Percentiles rank a stretch among this genome's conserved stretches.
These are phyloP conservation scores for Thripadectes ignobilis DNA, from an alignment of 2,797 vertebrate species.

Conservation along the genomic window DNA sequence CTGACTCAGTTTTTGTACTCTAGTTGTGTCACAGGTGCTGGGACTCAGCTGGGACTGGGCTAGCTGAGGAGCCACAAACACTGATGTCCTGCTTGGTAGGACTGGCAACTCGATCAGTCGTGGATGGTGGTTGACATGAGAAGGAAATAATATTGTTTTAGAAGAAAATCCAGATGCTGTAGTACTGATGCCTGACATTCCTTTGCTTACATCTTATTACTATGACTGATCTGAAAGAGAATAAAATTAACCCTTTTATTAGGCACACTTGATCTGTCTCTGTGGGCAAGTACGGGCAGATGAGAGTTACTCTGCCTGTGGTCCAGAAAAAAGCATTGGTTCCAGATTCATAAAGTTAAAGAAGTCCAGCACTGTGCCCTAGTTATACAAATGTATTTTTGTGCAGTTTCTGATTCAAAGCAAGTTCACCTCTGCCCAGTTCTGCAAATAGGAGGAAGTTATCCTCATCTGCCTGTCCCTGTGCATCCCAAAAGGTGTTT, in stretches of 20 bases:
- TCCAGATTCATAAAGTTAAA: not conserved
- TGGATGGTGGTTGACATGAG: not conserved
- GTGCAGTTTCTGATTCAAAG: not conserved
- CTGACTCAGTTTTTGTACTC: rapidly evolving
- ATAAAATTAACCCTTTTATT: not conserved
- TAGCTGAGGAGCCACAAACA: not conserved
- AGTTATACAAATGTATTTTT: not conserved
- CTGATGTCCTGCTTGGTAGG: not conserved
- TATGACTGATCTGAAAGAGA: not conserved
- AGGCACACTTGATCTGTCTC: not conserved
- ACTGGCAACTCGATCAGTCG: not conserved
- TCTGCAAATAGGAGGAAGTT: not conserved
- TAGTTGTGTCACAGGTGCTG: not conserved
- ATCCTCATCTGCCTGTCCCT: not conserved
- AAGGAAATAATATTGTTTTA: not conserved
- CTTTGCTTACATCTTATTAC: not conserved
- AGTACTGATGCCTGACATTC: not conserved
- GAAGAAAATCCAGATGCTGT: not conserved
- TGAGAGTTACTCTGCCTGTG: not conserved
- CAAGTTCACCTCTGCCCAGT: not conserved
- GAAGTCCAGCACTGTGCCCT: not conserved
- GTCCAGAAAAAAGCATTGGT: not conserved
- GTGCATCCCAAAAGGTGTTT: not conserved
- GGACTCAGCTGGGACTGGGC: not conserved
- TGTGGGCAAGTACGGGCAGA: rapidly evolving